Base-by-base conservation (phyloP, 1,140 invertebrate genomes). In the Caligus rogercresseyi region DNA sequence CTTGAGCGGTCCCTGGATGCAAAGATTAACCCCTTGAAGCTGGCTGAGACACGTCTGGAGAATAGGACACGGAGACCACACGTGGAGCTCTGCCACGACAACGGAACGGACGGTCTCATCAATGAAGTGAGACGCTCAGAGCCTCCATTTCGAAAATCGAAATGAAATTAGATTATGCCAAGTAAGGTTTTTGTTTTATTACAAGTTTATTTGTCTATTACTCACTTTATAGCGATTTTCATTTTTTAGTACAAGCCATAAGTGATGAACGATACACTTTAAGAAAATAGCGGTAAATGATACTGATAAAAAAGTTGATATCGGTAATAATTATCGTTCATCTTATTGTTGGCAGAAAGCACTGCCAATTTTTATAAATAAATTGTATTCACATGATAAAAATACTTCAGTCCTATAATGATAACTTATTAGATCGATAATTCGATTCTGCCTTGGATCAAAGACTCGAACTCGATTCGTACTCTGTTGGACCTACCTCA, bases 1-100 rank as follows among this genome's bases (percentile, higher is more conserved):
- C 16, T 63, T 15, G 61, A 63, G 16, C 14, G 23, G 24, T 52
- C 61, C 19, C 16, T 63, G 13, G 25, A 23, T 7, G 53, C 52
- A 16, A 62, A 62, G 54, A 25, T 15, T 15, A 55, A 55, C 16
- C 61, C 61, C 2, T 21, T 63, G 23, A 63, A 63, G 21, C 21
- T 63, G 13, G 61, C 61, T 14, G 61, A 63, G 25, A 63, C 61
- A 25, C 21, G 61, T 3, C 52, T 63, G 2, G 61, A 63, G 16
- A 63, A 63, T 51, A 1, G 61, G 23, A 63, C 52, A 3, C 56
- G 16, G 1, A 14, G 61, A 19, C 61, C 61, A 11, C 61, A 63
- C 19, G 24, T 63, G 19, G 61, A 63, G 20, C 61, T 63, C 1
- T 63, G 61, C 24, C 16, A n/a, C 1, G 61, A 63, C 52, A 14